Evolutionary conservation across 2,888 invertebrate genomes (phyloP), one percentile per base, ranked within the genome.

Genomic region (Lycia hirtaria): DNA sequence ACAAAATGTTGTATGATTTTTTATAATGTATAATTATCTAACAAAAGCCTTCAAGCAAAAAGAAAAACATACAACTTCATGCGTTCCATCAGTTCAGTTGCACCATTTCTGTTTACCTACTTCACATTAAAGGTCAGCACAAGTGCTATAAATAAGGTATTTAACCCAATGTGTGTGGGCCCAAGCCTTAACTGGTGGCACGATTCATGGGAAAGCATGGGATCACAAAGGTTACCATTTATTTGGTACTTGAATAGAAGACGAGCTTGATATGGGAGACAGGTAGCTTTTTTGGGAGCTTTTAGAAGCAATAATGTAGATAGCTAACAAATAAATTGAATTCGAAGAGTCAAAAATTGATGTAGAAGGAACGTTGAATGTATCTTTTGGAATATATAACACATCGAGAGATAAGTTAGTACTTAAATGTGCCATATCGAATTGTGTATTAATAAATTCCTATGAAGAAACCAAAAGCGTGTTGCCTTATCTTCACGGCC

Each of bases 91-190:
- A 51, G 61, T 63, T 61, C 53, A 60, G 53, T 51, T 58, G 50
- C 54, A 60, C 62, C 40, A 53, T 50, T 58, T 67, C 56, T 54
- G 40, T 56, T 65, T 64, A 60, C 66, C 54, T 52, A 55, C 54
- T 61, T 57, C 69, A 41, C 66, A 78, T 77, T 75, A 86, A 85
- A 88, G 88, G 87, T 88, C 85, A 87, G 71, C 65, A 69, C 76
- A 80, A 82, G 84, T 80, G 81, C 83, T 79, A 88, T 89, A 88
- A 88, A 88, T 88, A 88, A 82, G 81, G 84, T 86, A 83, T 88
- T 88, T 87, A 87, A 87, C 82, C 80, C 83, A 82, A 83, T 85
- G 85, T 87, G 89, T 88, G 88, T 88, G 89, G 88, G 85, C 86
- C 68, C 69, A 65, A 64, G 71, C 81, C 83, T 80, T 83, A 83